These are phyloP conservation scores for Philonicus albiceps DNA, from an alignment of 2,888 invertebrate species.

Conservation along the genomic window DNA sequence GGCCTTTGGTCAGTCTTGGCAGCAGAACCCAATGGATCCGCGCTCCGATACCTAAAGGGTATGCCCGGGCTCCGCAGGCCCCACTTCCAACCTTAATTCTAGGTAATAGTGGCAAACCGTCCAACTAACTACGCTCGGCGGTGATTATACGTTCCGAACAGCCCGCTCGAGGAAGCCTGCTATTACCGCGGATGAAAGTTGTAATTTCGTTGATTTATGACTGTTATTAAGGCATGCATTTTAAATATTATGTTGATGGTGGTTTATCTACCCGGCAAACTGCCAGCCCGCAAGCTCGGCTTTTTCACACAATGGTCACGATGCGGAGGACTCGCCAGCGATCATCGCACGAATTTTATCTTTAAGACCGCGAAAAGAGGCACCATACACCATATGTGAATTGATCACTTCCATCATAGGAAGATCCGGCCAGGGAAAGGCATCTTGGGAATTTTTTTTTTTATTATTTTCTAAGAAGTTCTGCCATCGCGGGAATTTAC, in stretches of 20 bases:
- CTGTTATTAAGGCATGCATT: slow-evolving; percentile 57
- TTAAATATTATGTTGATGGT: slow-evolving; percentile 32
- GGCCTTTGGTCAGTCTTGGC: not conserved
- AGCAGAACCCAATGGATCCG: not conserved
- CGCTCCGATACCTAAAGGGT: not conserved
- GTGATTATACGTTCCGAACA: slow-evolving; percentile 26
- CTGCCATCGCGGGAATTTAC: not conserved
- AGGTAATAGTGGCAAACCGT: slow-evolving; percentile 35
- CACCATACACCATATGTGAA: not conserved
- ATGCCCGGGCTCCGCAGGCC: not conserved
- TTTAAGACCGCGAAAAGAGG: not conserved
- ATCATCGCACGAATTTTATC: not conserved
- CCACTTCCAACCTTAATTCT: slow-evolving; percentile 13
- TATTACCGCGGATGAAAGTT: slow-evolving; percentile 57
- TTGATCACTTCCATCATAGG: not conserved
- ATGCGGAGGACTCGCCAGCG: not conserved
- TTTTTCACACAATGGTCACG: slow-evolving; percentile 16
- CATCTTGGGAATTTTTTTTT: not conserved
- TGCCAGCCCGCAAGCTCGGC: not conserved
- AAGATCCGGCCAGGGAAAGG: not conserved
- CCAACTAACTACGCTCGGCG: not conserved
- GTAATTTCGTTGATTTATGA: slow-evolving; percentile 62
- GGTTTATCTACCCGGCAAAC: not conserved
- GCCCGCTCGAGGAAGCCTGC: slow-evolving; percentile 26
- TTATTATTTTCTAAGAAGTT: not conserved